A percentile compares a stretch with the other conserved stretches of the same genome.
Conservation (phyloP, 2,797 vertebrate species). For the Podarcis lilfordi region DNA sequence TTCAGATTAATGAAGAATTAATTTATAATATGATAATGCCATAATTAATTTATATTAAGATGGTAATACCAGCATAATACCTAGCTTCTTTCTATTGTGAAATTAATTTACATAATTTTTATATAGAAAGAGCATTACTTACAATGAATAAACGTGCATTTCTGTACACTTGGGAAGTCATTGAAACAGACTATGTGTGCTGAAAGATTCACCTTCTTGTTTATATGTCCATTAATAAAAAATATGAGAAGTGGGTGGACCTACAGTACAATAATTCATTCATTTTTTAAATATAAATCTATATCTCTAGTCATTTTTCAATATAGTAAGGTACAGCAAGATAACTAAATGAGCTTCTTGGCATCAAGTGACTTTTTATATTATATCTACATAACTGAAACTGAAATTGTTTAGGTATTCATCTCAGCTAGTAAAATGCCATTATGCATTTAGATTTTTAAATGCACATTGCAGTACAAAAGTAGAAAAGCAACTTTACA, state of each 20-base stretch:
- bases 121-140: slow-evolving; percentile 45
- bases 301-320: slow-evolving; percentile 42
- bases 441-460: slow-evolving; percentile 16
- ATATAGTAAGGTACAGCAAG: slow-evolving; percentile 55
- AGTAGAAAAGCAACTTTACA: neutral
- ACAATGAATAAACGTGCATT: slow-evolving; percentile 46
- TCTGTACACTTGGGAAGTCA: neutral
- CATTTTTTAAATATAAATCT: slow-evolving; percentile 55
- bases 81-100: slow-evolving; percentile 51
- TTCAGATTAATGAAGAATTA: neutral
- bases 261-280: slow-evolving; percentile 39
- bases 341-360: slow-evolving; percentile 48
- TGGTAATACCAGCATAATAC: neutral
- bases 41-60: slow-evolving; percentile 13
- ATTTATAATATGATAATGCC: neutral
- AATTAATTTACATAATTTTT: slow-evolving; percentile 65
- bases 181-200: neutral
- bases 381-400: slow-evolving; percentile 44
- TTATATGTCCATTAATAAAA: slow-evolving; percentile 34
- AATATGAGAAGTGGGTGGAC: slow-evolving; percentile 45
- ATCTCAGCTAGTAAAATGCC: slow-evolving; percentile 32
- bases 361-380: slow-evolving; percentile 43
- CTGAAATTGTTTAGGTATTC: slow-evolving; percentile 36
- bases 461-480: neutral
- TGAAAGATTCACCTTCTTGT: slow-evolving; percentile 32